These are phyloP conservation scores for Hylaea fasciaria DNA, from an alignment of 2,888 invertebrate species.

Conservation along the genomic window DNA sequence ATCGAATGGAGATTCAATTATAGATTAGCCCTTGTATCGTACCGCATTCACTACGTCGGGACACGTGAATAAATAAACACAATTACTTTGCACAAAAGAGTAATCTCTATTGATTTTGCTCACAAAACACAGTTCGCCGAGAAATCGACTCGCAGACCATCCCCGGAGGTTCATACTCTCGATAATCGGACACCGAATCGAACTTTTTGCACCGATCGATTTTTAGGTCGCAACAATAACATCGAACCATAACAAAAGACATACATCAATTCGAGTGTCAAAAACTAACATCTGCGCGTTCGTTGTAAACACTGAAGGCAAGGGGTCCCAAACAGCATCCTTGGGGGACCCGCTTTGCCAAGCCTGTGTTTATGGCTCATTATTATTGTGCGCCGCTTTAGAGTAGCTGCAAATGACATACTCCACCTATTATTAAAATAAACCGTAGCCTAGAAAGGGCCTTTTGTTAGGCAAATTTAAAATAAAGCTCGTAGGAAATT, in stretches of 20 bases:
- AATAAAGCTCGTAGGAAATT: constrained; percentile 68
- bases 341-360: constrained; percentile 70
- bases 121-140: constrained; percentile 66
- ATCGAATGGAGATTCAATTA: constrained; percentile 83
- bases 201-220: constrained; percentile 69
- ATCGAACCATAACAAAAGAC: constrained; percentile 72
- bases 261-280: constrained; percentile 84
- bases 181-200: constrained; percentile 70
- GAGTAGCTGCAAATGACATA: constrained; percentile 82
- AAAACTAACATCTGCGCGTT: constrained; percentile 84
- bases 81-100: constrained; percentile 78
- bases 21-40: constrained; percentile 80
- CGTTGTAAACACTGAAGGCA: constrained; percentile 77
- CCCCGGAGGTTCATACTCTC: constrained; percentile 66
- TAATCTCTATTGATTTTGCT: constrained; percentile 79
- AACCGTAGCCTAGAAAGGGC: constrained; percentile 67
- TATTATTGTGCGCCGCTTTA: constrained; percentile 80
- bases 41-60: constrained; percentile 78
- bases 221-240: constrained; percentile 76
- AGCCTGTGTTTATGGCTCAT: constrained; percentile 82
- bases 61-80: constrained; percentile 85
- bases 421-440: constrained; percentile 81
- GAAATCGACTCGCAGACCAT: constrained; percentile 64
- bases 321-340: constrained; percentile 71
- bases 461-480: constrained; percentile 73